phyloP scores from a whole-genome alignment of 2,797 vertebrate species.

The Bradypodion pumilum region DNA sequence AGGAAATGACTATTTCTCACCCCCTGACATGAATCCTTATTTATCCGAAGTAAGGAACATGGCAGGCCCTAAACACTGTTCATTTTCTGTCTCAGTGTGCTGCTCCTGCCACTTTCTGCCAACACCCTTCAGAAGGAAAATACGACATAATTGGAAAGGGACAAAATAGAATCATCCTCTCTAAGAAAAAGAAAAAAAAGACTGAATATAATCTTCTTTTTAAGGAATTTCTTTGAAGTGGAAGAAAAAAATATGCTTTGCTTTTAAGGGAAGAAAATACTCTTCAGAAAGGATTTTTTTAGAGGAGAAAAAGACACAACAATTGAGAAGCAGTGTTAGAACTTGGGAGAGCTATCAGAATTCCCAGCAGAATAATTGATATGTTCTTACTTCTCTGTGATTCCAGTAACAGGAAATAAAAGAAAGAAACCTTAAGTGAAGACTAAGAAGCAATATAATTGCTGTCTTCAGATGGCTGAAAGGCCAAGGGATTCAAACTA shows the following conservation, averaged over 20 bases:
- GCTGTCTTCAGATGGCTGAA: too few relatives aligned
- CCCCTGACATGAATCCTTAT: conserved; percentile 55
- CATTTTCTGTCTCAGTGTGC: conserved; percentile 50
- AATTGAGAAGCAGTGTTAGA: background rate
- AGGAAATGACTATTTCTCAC: conserved; percentile 58
- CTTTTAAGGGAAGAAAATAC: background rate
- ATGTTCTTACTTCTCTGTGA: background rate
- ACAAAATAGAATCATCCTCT: conserved; percentile 7
- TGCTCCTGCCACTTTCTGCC: conserved; percentile 36
- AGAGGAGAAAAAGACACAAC: conserved; percentile 22
- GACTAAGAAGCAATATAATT: too few relatives aligned
- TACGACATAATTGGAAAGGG: conserved; percentile 1
- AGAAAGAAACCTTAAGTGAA: background rate
- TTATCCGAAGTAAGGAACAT: conserved; percentile 38
- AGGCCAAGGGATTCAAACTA: too few relatives aligned
- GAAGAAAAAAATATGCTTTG: background rate
- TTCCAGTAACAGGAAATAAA: background rate
- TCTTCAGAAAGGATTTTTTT: conserved; percentile 20
- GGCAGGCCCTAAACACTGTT: conserved; percentile 43
- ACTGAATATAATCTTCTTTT: background rate
- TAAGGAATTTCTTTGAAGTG: background rate
- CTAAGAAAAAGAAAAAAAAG: background rate
- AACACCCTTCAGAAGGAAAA: conserved; percentile 32
- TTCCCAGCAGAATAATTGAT: background rate
- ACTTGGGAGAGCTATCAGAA: background rate